Base-by-base conservation (phyloP, 2,113 vertebrate species). In the Myrmecobius fasciatus region DNA sequence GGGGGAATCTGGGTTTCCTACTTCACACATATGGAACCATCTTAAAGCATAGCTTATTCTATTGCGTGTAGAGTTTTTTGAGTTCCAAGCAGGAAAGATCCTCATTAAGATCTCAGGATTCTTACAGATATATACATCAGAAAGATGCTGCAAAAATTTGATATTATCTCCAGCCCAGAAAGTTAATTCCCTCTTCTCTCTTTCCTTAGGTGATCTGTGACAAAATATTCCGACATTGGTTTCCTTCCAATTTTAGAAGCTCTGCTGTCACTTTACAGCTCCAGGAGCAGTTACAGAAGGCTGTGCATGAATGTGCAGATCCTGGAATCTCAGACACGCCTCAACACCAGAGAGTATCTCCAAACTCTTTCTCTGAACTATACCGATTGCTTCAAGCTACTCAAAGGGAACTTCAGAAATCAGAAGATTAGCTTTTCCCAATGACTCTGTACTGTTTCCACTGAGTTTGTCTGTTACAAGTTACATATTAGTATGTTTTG, bases 181-280 rank as follows among this genome's bases (percentile, higher is more conserved):
- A 83, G 67, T 7, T 52, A 48, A 95, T 43, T 0, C 22, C n/a
- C 53, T 92, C 46, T 48, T 96, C 47, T 52, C 92, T 51, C 28
- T 94, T 91, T 96, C 92, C 89, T 14, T 98, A 99, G 99, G 99
- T 99, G 91, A 99, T 99, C 83, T 99, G 99, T 98, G 99, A 99
- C 98, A 99, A 99, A 98, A 99, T 99, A 97, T 99, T 99, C 97
- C 98, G 99, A 1, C 99, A 97, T 0, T 99, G 99, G 99, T 99
- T 99, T 94, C 99, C 99, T 94, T 98, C 99, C 0, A 96, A 97
- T 0, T 98, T 99, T 91, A 95, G 98, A 26, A 98, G 98, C 25
- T 95, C 98, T 0, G 97, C 98, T 25, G 51, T 98, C 24, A 98
- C 98, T 9, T 96, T 98, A n/a, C 99, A 98, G 0, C 98, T 99